phyloP scores from a whole-genome alignment of 2,113 vertebrate species.

The Heloderma charlesbogerti region DNA sequence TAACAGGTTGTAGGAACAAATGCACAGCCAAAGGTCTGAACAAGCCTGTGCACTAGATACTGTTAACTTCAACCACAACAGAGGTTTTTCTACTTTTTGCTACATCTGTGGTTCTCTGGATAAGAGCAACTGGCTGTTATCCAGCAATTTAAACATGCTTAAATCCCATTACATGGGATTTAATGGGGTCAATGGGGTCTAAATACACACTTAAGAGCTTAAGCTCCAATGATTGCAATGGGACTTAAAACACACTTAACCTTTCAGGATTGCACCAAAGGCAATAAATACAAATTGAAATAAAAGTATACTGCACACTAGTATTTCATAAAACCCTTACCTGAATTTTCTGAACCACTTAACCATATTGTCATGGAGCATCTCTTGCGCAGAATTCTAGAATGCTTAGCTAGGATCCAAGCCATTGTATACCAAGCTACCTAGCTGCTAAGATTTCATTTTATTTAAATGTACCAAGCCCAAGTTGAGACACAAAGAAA shows the following conservation, averaged over 20 bases:
- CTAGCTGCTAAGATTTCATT: background rate
- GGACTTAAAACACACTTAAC: background rate
- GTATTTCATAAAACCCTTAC: background rate
- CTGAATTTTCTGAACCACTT: background rate
- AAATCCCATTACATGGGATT: background rate
- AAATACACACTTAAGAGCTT: background rate
- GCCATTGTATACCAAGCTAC: background rate
- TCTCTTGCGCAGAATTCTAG: background rate
- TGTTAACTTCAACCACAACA: background rate
- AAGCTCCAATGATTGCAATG: background rate
- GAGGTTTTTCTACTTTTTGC: background rate
- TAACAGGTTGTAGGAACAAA: background rate
- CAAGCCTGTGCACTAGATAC: background rate
- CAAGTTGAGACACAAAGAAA: background rate
- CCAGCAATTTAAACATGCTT: background rate
- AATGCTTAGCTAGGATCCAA: background rate
- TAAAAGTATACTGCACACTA: background rate
- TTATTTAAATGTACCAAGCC: background rate
- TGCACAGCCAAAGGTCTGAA: background rate
- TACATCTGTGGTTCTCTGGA: background rate
- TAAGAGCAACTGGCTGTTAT: background rate
- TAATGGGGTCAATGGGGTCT: background rate
- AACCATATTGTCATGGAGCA: background rate
- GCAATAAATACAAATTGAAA: background rate
- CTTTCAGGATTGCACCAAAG: background rate